Base-by-base conservation (phyloP, 2,888 invertebrate species). In the Calliscelio sp. region DNA sequence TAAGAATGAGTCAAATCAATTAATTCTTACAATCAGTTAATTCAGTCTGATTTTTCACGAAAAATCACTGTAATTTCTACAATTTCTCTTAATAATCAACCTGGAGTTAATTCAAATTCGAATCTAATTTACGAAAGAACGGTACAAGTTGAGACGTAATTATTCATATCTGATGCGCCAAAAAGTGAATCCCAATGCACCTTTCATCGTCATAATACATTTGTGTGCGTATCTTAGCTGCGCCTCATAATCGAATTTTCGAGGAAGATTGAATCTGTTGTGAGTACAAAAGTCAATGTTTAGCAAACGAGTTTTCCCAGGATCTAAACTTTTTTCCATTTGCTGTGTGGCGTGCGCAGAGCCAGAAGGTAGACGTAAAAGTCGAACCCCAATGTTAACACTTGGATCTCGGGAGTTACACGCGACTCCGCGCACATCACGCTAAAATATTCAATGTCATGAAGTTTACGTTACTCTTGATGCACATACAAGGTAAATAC, bases 381-480 rank as follows among this genome's bases (percentile, higher is more conserved):
- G 77, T 61, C 59, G 68, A 78, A 61, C 20, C 44, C 74, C 28
- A 66, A 49, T 66, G 49, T 77, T 77, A 66, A 44, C 70, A 71
- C 53, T 63, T n/a, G 6, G 63, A 66, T 70, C 63, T 66, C 16
- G 25, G 55, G 51, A 53, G 28, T 68, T 74, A 59, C 81, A 41
- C 74, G 51, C 32, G 32, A 68, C 55, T 46, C 41, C 20, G 51
- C 61, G 35, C 61, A 46, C 79, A 63, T 63, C 71, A 46, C 55
- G 63, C 71, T 70, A 79, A 79, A 79, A 63, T 79, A 79, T 71
- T 71, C 79, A 79, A 55, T 71, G 63, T 79, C 79, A 55, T 65
- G 79, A 71, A 55, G 79, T 79, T 79, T 79, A 63, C 79, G 70
- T 79, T 71, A 70, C 71, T 63, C 79, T 65, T 71, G 79, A 79